Evolutionary conservation across 2,888 invertebrate species (phyloP).

Genomic region (Automeris io): DNA sequence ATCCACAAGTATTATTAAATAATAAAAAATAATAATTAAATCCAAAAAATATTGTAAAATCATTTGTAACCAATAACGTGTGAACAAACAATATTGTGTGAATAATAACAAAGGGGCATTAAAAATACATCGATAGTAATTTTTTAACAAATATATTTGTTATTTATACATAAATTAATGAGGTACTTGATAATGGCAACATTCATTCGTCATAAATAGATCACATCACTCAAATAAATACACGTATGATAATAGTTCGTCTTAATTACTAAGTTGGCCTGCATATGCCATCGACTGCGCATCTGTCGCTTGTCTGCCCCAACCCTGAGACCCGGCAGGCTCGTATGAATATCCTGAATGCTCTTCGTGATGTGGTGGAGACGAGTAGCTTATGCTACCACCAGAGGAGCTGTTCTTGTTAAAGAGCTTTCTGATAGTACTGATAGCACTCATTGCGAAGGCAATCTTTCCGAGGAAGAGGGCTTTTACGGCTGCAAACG

Average conservation of each 20-base stretch:
- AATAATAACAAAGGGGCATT: background rate
- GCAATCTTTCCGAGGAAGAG: conserved; percentile 90
- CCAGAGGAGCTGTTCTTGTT: conserved; percentile 68
- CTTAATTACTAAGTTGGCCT: conserved; percentile 47
- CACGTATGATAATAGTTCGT: conserved; percentile 22
- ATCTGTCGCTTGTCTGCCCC: conserved; percentile 81
- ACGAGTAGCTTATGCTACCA: conserved; percentile 78
- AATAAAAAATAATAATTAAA: no score
- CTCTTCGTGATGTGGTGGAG: conserved; percentile 78
- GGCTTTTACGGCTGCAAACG: conserved; percentile 89
- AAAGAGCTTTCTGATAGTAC: conserved; percentile 80
- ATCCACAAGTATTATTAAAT: no score
- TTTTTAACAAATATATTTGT: conserved; percentile 21
- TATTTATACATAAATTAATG: conserved; percentile 45
- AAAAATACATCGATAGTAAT: background rate
- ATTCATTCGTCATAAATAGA: conserved; percentile 28
- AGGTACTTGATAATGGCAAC: conserved; percentile 55
- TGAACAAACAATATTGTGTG: no score
- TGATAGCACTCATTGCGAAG: conserved; percentile 85
- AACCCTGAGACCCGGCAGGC: conserved; percentile 69
- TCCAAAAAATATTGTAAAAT: no score
- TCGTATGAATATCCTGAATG: conserved; percentile 74
- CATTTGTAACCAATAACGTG: no score
- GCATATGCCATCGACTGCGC: conserved; percentile 83
- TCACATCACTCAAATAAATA: conserved; percentile 36